phyloP scores from a whole-genome alignment of 2,888 invertebrate genomes.

The Thumatha senex region DNA sequence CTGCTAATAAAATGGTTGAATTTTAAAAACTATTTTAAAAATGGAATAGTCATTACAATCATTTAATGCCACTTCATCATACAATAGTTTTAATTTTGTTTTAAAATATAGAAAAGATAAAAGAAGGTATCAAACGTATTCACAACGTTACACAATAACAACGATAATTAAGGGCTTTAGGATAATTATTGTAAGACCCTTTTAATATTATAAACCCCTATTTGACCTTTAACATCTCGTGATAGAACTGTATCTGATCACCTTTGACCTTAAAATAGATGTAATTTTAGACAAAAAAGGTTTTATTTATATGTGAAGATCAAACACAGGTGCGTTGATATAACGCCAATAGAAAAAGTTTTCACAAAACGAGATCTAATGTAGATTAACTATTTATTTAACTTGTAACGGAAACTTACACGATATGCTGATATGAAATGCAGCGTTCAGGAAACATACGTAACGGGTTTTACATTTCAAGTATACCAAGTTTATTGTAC shows the following conservation, averaged over 20 bases:
- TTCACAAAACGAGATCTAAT: constrained; percentile 19
- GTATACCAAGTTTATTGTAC: no score
- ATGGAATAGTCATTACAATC: no score
- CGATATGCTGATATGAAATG: not conserved
- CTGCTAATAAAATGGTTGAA: no score
- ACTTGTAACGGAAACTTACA: constrained; percentile 34
- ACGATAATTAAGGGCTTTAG: constrained; percentile 18
- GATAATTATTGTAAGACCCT: constrained; percentile 20
- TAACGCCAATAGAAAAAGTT: constrained; percentile 9
- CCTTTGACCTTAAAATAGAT: constrained; percentile 41
- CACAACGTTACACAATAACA: constrained; percentile 4
- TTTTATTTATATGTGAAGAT: constrained; percentile 59
- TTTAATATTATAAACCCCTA: constrained; percentile 39
- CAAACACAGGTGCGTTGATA: constrained; percentile 57
- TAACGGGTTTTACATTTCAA: no score
- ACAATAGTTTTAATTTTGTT: no score
- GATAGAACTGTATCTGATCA: constrained; percentile 50
- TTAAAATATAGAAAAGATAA: no score
- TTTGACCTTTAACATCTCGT: constrained; percentile 56
- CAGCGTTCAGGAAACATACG: not conserved
- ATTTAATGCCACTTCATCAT: no score
- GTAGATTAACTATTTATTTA: constrained; percentile 30
- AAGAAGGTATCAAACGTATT: no score
- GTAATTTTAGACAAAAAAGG: constrained; percentile 36
- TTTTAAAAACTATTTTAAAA: no score